phyloP scores from a whole-genome alignment of 2,113 vertebrate genomes.

The Clarias gariepinus region DNA sequence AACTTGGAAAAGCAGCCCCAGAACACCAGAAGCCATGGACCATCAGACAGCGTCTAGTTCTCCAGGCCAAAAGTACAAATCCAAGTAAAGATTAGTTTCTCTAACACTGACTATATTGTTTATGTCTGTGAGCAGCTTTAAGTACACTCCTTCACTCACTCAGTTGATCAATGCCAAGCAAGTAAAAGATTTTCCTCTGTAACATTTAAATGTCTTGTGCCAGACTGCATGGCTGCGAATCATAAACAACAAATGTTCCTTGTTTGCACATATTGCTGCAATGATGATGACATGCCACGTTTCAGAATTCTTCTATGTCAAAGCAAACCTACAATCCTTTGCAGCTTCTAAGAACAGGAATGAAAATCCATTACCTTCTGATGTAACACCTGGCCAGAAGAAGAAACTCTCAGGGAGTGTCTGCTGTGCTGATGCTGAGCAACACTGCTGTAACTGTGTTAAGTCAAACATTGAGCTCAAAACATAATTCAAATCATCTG shows the following conservation, averaged over 20 bases:
- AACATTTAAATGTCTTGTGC: not conserved
- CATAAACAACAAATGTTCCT: no score
- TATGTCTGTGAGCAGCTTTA: no score
- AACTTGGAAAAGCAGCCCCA: no score
- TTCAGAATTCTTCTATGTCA: no score
- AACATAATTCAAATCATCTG: no score
- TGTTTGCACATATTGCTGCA: no score
- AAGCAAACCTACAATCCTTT: not conserved
- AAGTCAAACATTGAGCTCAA: not conserved
- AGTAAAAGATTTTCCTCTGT: not conserved
- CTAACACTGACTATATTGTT: no score
- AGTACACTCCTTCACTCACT: no score
- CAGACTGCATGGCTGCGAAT: no score
- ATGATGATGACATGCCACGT: no score
- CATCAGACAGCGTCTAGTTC: not conserved
- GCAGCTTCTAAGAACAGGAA: not conserved
- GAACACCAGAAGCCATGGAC: not conserved
- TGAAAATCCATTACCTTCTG: not conserved
- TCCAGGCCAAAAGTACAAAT: not conserved
- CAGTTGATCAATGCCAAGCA: not conserved
- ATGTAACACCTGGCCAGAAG: not conserved
- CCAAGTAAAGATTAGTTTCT: not conserved
- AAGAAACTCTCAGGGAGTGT: not conserved
- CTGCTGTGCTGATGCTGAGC: not conserved
- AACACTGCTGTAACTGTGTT: not conserved